These are phyloP conservation scores for Hyles euphorbiae DNA, from an alignment of 1,140 invertebrate species.

Conservation along the genomic window DNA sequence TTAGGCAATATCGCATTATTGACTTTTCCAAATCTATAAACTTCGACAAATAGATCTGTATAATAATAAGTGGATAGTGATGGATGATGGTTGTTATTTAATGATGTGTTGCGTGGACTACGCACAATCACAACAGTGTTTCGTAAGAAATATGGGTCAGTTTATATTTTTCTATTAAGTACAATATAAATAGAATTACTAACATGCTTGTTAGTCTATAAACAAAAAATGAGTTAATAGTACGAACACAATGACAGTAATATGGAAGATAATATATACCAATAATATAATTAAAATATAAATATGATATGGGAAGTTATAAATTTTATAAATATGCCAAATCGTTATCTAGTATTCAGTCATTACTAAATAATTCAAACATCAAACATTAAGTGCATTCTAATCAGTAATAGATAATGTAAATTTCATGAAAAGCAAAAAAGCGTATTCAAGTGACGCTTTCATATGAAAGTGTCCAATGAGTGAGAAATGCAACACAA, in stretches of 20 bases:
- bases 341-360: background rate
- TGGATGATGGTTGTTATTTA: slow-evolving; percentile 3
- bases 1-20: background rate
- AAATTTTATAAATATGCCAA: background rate
- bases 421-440: too few species aligned
- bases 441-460: background rate
- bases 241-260: too few species aligned
- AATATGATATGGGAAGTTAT: background rate
- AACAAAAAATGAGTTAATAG: too few species aligned
- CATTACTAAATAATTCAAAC: too few species aligned
- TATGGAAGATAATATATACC: too few species aligned
- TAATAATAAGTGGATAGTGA: slow-evolving; percentile 11
- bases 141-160: slow-evolving; percentile 55
- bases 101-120: background rate
- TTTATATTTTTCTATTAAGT: slow-evolving; percentile 20
- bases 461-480: too few species aligned
- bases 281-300: too few species aligned
- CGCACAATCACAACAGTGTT: background rate
- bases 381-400: too few species aligned
- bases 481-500: slow-evolving; percentile 2
- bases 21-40: slow-evolving; percentile 2
- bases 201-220: too few species aligned
- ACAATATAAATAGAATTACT: slow-evolving; percentile 5
- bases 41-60: slow-evolving; percentile 46
- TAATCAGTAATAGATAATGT: too few species aligned